Evolutionary conservation across 1,140 invertebrate species (phyloP).

Genomic region (Physella acuta): DNA sequence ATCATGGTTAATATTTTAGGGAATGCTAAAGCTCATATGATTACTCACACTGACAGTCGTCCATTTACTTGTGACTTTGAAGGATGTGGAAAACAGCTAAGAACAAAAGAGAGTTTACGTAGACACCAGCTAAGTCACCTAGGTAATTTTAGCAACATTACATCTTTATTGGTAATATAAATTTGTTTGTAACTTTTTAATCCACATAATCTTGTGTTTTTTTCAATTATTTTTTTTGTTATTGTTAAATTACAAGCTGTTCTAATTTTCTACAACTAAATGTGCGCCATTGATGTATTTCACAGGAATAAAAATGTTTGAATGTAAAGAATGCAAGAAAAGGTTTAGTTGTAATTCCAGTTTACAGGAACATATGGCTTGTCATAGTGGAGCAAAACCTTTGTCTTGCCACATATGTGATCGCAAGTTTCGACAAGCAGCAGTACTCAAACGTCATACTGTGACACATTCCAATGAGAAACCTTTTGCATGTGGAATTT

Average conservation of each 20-base stretch:
- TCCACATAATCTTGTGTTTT: background rate
- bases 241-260: background rate
- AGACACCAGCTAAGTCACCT: constrained; percentile 45
- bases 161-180: background rate
- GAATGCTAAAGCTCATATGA: constrained; percentile 50
- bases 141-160: constrained; percentile 33
- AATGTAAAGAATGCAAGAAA: constrained; percentile 49
- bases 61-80: constrained; percentile 95
- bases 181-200: background rate
- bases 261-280: background rate
- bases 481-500: constrained; percentile 46
- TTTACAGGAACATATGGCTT: constrained; percentile 50
- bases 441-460: constrained; percentile 48
- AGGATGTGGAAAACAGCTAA: constrained; percentile 77
- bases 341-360: constrained; percentile 52
- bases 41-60: constrained; percentile 71
- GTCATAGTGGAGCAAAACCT: constrained; percentile 46
- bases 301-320: constrained; percentile 55
- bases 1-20: constrained; percentile 35
- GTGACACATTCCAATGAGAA: constrained; percentile 47
- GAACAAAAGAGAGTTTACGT: constrained; percentile 45
- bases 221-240: no score
- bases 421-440: constrained; percentile 50
- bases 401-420: constrained; percentile 47
- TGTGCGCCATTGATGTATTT: no score